phyloP scores from a whole-genome alignment of 2,797 vertebrate species.

The Intellagama lesueurii region DNA sequence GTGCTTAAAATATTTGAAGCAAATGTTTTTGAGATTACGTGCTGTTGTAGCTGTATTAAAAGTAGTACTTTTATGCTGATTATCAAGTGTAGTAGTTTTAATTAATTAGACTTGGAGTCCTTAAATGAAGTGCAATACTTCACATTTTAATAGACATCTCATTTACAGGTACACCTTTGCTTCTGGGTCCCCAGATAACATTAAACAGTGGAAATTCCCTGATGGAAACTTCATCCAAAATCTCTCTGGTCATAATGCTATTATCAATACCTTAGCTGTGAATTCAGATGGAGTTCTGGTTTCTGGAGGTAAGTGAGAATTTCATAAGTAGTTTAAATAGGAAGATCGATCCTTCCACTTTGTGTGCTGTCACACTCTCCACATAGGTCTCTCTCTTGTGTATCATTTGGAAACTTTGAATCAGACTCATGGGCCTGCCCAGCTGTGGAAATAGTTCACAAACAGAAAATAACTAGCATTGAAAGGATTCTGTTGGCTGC shows the following conservation, averaged over 20 bases:
- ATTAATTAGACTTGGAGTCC: not conserved
- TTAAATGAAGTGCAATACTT: not conserved
- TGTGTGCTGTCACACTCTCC: not conserved
- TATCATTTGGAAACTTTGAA: not conserved
- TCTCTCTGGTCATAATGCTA: conserved; percentile 96
- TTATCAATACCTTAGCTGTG: conserved; percentile 96
- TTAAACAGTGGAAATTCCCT: conserved; percentile 99
- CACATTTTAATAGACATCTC: conserved; percentile 39
- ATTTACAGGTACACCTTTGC: conserved; percentile 94
- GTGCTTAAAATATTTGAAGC: not conserved
- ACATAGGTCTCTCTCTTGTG: not conserved
- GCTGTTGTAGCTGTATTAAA: not conserved
- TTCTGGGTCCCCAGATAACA: conserved; percentile 98
- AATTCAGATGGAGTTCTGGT: conserved; percentile 97
- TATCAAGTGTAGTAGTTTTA: not conserved
- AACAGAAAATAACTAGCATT: not conserved
- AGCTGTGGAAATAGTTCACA: not conserved
- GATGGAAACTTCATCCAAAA: conserved; percentile 99
- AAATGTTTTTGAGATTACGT: not conserved
- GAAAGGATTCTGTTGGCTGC: not conserved
- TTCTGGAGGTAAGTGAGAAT: conserved; percentile 89
- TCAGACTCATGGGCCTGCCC: not conserved
- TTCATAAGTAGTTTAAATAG: not conserved
- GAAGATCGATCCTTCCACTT: not conserved
- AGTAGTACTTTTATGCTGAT: not conserved